These are phyloP conservation scores for Drosophila siamana DNA, from an alignment of 2,888 invertebrate genomes.

Conservation along the genomic window DNA sequence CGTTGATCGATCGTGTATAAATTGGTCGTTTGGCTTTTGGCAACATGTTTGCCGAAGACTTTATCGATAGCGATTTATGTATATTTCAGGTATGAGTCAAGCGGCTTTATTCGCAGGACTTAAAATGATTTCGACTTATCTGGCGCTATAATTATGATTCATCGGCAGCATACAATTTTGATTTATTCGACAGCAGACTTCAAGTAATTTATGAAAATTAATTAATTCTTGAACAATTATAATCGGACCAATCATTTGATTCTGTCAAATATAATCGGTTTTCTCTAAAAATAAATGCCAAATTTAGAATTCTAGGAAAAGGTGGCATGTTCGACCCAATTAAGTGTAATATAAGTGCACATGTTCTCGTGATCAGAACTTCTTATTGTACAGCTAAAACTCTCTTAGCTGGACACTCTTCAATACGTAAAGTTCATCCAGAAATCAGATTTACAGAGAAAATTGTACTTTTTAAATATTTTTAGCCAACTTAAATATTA, in stretches of 20 bases:
- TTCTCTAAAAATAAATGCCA: neutral
- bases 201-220: neutral
- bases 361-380: no score
- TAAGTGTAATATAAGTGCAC: no score
- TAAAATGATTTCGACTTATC: slow-evolving; percentile 6
- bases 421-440: no score
- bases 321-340: neutral
- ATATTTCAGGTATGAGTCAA: neutral
- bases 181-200: slow-evolving; percentile 6
- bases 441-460: no score
- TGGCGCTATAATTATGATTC: slow-evolving; percentile 13
- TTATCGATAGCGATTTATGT: neutral
- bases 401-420: no score
- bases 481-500: no score
- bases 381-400: no score
- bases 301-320: neutral
- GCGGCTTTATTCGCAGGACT: slow-evolving; percentile 9
- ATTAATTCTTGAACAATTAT: neutral
- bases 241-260: neutral
- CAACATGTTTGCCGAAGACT: neutral
- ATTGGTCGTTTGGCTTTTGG: slow-evolving; percentile 3
- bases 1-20: slow-evolving; percentile 33
- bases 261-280: neutral
- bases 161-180: neutral
- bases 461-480: no score